Evolutionary conservation across 2,888 invertebrate genomes (phyloP), one percentile per base, ranked within the genome.

Genomic region (Himalopsyche japonica): DNA sequence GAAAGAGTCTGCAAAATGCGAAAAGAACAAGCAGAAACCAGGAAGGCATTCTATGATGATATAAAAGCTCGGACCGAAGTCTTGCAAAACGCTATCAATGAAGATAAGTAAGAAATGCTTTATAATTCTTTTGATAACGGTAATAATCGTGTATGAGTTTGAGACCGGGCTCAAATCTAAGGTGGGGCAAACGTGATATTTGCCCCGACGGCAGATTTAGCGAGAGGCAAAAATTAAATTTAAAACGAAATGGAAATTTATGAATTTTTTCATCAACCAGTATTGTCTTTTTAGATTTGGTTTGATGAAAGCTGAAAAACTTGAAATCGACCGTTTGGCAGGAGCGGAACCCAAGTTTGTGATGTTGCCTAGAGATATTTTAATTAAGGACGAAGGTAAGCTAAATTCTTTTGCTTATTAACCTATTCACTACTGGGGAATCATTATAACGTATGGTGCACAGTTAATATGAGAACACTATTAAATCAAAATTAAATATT

Each of bases 1-100:
- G 88, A 89, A 0, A 90, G 89, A 0, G 90, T 90, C 1, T 88
- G 89, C 24, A 89, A 89, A 34, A 86, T 93, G 49, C 91, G 92
- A 80, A 90, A 91, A 0, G 91, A 91, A 1, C 92, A 93, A 79
- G 90, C 91, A 0, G 91, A 90, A 0, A 89, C 89, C 0, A 90
- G 93, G 18, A 88, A 27, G 0, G 89, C 90, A 8, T 92, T 93
- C 85, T 90, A 91, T 85, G 92, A 91, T 27, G 91, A 92, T 0
- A 89, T 91, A 0, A 89, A 90, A 0, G 89, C 89, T 0, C 91
- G 90, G 82, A 89, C 92, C 0, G 89, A 89, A 0, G 91, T 90
- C 79, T 43, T 93, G 0, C 91, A 92, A 81, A 89, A 89, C 15
- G 91, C 91, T 18, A 87, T 92, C n/a, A 91, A 91, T 79, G 89